A percentile compares a stretch with the other conserved stretches of the same genome.
Evolutionary conservation across 1,140 invertebrate genomes (phyloP).

Genomic region (Drosophila punjabiensis): DNA sequence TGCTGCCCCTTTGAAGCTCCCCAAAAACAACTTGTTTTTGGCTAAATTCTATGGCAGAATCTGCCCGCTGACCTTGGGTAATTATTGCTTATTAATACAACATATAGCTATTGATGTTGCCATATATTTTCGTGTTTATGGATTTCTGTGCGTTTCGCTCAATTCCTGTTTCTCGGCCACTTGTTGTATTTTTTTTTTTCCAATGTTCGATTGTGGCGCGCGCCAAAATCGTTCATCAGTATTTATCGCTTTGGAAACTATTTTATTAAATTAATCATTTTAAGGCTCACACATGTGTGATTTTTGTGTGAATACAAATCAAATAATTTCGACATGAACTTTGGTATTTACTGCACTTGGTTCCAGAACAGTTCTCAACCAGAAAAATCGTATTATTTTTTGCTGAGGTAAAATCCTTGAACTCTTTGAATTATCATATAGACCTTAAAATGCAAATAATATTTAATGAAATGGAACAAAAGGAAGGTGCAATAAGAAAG

Average conservation of each 20-base stretch:
- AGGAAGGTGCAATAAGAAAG: slow-evolving; percentile 1
- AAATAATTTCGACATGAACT: slow-evolving; percentile 40
- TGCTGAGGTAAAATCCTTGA: slow-evolving; percentile 49
- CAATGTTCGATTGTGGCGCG: slow-evolving; percentile 42
- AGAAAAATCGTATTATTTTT: neutral
- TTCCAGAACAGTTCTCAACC: neutral
- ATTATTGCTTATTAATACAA: slow-evolving; percentile 79
- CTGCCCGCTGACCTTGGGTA: slow-evolving; percentile 68
- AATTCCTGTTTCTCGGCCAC: slow-evolving; percentile 52
- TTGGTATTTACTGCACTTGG: neutral
- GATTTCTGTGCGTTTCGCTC: slow-evolving; percentile 29
- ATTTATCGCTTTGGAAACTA: slow-evolving; percentile 32
- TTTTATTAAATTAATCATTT: slow-evolving; percentile 64
- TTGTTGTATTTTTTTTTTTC: slow-evolving; percentile 28
- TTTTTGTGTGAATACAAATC: slow-evolving; percentile 37
- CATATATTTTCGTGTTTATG: slow-evolving; percentile 32
- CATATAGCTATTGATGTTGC: slow-evolving; percentile 25
- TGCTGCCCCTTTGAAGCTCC: neutral
- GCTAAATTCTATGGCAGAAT: slow-evolving; percentile 62
- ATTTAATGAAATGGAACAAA: slow-evolving; percentile 35
- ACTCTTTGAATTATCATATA: slow-evolving; percentile 31
- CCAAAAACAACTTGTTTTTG: slow-evolving; percentile 48
- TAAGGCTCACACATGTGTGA: slow-evolving; percentile 53
- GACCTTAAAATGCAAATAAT: slow-evolving; percentile 31
- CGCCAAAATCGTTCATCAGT: slow-evolving; percentile 37